Base-by-base conservation (phyloP, 2,797 vertebrate species). In the Xyrichtys novacula region DNA sequence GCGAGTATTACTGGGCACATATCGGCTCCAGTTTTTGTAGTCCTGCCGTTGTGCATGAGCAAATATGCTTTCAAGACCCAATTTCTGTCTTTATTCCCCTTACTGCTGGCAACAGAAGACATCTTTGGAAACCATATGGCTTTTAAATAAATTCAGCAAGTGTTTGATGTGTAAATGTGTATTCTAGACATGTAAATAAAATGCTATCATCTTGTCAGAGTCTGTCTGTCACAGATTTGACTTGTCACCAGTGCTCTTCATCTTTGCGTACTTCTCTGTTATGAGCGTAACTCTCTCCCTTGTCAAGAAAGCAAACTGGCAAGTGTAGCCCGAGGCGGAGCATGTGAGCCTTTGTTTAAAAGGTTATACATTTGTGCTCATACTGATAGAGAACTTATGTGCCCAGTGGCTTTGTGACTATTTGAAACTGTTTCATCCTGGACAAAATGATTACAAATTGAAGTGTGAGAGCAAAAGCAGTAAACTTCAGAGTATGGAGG, bases 161-260 rank as follows among this genome's bases (percentile, higher is more conserved):
- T 64, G 76, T 90, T 92, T 93, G 89, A 91, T 90, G 89, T 91
- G 87, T 79, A 91, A 91, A 93, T 90, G 59, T 70, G 65, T 29
- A 74, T 90, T 87, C 72, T 57, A 83, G 71, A 78, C 74, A 78
- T 84, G 84, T 85, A 81, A 82, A 87, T 80, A 84, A 63, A 82
- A 56, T 47, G 59, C 74, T 73, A 83, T 80, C 85, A 84, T 75
- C 70, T 65, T 43, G 56, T 50, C 54, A 25, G 56, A 62, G 52
- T 57, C 72, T 85, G 85, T 73, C 88, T 89, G 85, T 88, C 85
- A 65, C 56, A 82, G 66, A 66, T 85, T 85, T 76, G 57, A 77
- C 62, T 81, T 86, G 77, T 91, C 85, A 85, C 78, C 71, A 69
- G 9, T 72, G 69, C 81, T 87, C 74, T 85, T 89, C 85, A 76